Percentiles rank a stretch among this genome's conserved stretches.
These are phyloP conservation scores for Halichondria panicea DNA, from an alignment of 37 sponge, comb jelly and placozoan species.

Conservation along the genomic window DNA sequence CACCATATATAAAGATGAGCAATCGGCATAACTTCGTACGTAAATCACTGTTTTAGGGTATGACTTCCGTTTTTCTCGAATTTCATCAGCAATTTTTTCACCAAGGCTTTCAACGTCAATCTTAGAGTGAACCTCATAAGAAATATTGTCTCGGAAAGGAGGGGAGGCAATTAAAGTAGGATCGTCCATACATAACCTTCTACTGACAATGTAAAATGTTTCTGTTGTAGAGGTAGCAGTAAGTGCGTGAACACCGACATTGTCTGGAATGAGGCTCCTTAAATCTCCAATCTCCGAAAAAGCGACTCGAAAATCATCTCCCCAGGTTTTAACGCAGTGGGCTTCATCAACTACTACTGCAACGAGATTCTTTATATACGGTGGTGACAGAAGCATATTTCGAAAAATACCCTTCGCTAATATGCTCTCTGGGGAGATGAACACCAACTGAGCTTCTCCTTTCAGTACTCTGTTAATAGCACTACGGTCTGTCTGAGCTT, in stretches of 20 bases:
- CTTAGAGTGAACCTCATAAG: slow-evolving; percentile 14
- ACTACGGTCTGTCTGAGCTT: not conserved
- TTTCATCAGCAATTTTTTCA: not conserved
- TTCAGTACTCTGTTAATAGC: not conserved
- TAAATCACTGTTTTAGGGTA: slow-evolving; percentile 47
- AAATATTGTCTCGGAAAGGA: slow-evolving; percentile 28
- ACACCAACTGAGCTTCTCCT: slow-evolving; percentile 27
- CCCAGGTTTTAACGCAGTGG: slow-evolving; percentile 64
- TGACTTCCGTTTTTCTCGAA: not conserved
- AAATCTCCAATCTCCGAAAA: slow-evolving; percentile 33
- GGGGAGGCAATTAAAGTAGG: slow-evolving; percentile 22
- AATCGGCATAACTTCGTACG: slow-evolving; percentile 8
- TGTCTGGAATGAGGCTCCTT: slow-evolving; percentile 34
- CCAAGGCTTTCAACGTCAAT: not conserved
- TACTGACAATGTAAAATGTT: slow-evolving; percentile 12
- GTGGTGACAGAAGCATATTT: slow-evolving; percentile 12
- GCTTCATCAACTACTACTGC: slow-evolving; percentile 52
- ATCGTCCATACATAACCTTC: slow-evolving; percentile 5
- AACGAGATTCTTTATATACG: slow-evolving; percentile 9
- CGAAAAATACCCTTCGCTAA: not conserved
- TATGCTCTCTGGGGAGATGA: slow-evolving; percentile 24
- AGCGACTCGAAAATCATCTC: slow-evolving; percentile 39
- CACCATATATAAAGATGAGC: slow-evolving; percentile 17
- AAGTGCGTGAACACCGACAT: slow-evolving; percentile 22
- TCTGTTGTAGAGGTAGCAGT: slow-evolving; percentile 51